A percentile compares a stretch with the other conserved stretches of the same genome.
Evolutionary conservation across 2,888 invertebrate genomes (phyloP).

Genomic region (Acronicta aceris): DNA sequence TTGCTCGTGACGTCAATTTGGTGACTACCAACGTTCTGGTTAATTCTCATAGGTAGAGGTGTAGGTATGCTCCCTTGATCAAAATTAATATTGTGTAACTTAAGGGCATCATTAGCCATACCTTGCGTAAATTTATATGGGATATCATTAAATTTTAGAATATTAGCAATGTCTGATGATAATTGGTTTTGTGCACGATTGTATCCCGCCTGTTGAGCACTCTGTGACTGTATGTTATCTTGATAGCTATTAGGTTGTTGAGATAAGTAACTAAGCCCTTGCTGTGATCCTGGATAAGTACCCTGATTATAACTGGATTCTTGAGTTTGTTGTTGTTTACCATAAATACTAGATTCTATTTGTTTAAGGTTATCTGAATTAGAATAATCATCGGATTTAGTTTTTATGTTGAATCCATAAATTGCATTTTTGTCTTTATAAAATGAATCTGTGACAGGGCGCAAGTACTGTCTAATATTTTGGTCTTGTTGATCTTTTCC

Average conservation of each 20-base stretch:
- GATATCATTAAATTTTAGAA: slow-evolving; percentile 81
- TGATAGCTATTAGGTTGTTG: slow-evolving; percentile 68
- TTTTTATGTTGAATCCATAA: slow-evolving; percentile 78
- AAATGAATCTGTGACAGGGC: slow-evolving; percentile 78
- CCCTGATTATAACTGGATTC: slow-evolving; percentile 68
- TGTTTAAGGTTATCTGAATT: slow-evolving; percentile 68
- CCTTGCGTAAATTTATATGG: slow-evolving; percentile 79
- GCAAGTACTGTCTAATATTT: slow-evolving; percentile 72
- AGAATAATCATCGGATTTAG: slow-evolving; percentile 73
- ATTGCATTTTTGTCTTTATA: slow-evolving; percentile 83
- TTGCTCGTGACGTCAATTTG: slow-evolving; percentile 79
- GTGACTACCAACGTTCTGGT: slow-evolving; percentile 84
- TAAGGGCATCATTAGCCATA: slow-evolving; percentile 67
- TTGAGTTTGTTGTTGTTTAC: slow-evolving; percentile 67
- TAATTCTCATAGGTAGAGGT: slow-evolving; percentile 76
- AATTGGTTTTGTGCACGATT: slow-evolving; percentile 68
- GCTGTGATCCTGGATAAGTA: slow-evolving; percentile 63
- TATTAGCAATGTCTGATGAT: slow-evolving; percentile 70
- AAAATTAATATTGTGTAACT: slow-evolving; percentile 73
- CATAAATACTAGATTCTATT: slow-evolving; percentile 67
- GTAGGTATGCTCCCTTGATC: slow-evolving; percentile 76
- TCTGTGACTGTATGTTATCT: slow-evolving; percentile 70
- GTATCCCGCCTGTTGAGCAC: slow-evolving; percentile 67
- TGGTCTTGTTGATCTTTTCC: slow-evolving; percentile 76
- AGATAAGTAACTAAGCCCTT: slow-evolving; percentile 64